These are phyloP conservation scores for Cisticola juncidis DNA, from an alignment of 2,113 vertebrate genomes.

Conservation along the genomic window DNA sequence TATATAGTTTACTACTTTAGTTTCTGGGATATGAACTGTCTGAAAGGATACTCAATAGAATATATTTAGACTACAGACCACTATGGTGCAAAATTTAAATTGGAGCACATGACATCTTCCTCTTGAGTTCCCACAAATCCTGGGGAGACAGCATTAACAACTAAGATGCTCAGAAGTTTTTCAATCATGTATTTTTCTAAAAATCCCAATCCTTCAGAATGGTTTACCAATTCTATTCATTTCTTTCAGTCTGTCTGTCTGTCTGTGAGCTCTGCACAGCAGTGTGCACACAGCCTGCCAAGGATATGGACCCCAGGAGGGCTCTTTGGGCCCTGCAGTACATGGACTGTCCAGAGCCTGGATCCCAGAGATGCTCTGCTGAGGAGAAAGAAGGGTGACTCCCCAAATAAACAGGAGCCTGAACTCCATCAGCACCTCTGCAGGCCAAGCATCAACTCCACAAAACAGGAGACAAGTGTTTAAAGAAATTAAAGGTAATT, in stretches of 20 bases:
- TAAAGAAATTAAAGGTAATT: background rate
- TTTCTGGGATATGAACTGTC: conserved; percentile 26
- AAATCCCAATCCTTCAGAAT: background rate
- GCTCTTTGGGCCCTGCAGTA: background rate
- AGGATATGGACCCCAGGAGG: background rate
- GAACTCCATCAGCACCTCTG: background rate
- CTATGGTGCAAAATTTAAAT: background rate
- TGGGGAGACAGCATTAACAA: background rate
- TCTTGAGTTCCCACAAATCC: background rate
- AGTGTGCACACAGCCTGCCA: background rate
- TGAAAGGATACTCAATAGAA: conserved; percentile 11
- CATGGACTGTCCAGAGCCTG: background rate
- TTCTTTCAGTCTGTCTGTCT: background rate
- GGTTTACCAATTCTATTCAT: background rate
- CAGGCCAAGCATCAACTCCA: background rate
- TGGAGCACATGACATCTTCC: background rate
- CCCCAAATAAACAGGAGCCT: background rate
- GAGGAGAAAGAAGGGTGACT: background rate
- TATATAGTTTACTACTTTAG: conserved; percentile 28
- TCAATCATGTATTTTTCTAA: background rate
- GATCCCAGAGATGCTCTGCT: background rate
- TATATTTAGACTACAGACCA: conserved; percentile 34
- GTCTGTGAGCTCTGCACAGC: background rate
- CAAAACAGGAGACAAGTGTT: background rate
- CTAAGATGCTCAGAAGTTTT: background rate